Conservation (phyloP, 2,113 vertebrate species). For the Elachura formosa region DNA sequence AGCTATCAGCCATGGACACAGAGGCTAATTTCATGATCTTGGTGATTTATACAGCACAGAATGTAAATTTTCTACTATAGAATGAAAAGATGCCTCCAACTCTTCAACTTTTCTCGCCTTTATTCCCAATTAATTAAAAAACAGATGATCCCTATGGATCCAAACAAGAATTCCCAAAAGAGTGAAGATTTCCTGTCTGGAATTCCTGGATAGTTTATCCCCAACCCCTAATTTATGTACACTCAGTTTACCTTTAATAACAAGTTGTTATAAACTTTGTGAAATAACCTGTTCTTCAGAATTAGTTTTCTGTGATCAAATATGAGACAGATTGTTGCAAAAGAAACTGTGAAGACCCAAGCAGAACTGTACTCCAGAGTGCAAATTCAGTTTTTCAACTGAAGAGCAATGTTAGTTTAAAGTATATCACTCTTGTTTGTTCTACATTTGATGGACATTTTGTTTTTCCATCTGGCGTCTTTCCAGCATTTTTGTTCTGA, state of each 20-base stretch:
- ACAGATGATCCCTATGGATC: background rate
- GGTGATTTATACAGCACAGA: background rate
- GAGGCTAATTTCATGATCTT: background rate
- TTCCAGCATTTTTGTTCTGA: constrained; percentile 5
- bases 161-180: background rate
- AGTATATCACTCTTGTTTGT: background rate
- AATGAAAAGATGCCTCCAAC: background rate
- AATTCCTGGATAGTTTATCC: background rate
- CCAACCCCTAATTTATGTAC: background rate
- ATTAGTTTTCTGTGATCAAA: background rate
- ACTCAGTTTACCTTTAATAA: background rate
- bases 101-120: background rate
- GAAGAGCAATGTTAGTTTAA: background rate
- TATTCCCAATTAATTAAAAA: background rate
- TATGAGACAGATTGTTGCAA: background rate
- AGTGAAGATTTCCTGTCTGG: background rate
- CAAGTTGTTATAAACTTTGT: background rate
- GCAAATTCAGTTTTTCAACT: background rate
- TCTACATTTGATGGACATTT: background rate
- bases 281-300: background rate
- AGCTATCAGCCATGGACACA: background rate
- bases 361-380: background rate
- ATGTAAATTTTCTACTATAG: background rate
- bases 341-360: background rate
- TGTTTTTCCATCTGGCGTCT: background rate